Percentiles rank a stretch among this genome's conserved stretches.
Conservation (phyloP, 1,140 invertebrate species). For the Caerostris extrusa region DNA sequence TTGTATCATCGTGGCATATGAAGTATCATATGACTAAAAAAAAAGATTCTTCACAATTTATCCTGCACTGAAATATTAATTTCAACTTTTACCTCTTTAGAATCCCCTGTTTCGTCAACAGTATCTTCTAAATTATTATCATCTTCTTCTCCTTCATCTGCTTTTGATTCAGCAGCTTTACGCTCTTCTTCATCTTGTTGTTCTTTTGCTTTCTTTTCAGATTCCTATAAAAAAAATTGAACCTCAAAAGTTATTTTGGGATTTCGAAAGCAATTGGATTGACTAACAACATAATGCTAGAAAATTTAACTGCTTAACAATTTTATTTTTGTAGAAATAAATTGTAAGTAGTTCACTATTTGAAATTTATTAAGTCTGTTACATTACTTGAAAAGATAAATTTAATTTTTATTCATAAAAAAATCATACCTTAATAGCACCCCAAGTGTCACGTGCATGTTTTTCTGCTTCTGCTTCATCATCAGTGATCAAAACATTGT, state of each 20-base stretch:
- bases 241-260: too few species aligned
- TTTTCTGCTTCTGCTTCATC: slow-evolving; percentile 90
- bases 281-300: too few species aligned
- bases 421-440: slow-evolving; percentile 79
- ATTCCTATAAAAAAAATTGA: slow-evolving; percentile 84
- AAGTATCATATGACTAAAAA: background rate
- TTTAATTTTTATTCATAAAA: too few species aligned
- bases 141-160: slow-evolving; percentile 82
- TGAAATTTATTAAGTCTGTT: too few species aligned
- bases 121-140: slow-evolving; percentile 81
- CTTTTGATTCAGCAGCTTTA: slow-evolving; percentile 84
- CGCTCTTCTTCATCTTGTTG: slow-evolving; percentile 92
- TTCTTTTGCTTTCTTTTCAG: slow-evolving; percentile 97
- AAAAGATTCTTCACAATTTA: too few species aligned
- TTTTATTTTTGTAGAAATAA: too few species aligned
- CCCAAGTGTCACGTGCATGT: slow-evolving; percentile 84
- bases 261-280: too few species aligned
- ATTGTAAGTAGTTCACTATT: too few species aligned
- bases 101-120: slow-evolving; percentile 44
- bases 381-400: too few species aligned
- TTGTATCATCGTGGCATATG: too few species aligned
- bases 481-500: slow-evolving; percentile 97
- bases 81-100: slow-evolving; percentile 53
- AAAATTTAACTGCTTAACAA: too few species aligned
- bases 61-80: too few species aligned